A percentile compares a stretch with the other conserved stretches of the same genome.
Evolutionary conservation across 2,888 invertebrate species (phyloP).

Genomic region (Scaptomyza caliginosa): DNA sequence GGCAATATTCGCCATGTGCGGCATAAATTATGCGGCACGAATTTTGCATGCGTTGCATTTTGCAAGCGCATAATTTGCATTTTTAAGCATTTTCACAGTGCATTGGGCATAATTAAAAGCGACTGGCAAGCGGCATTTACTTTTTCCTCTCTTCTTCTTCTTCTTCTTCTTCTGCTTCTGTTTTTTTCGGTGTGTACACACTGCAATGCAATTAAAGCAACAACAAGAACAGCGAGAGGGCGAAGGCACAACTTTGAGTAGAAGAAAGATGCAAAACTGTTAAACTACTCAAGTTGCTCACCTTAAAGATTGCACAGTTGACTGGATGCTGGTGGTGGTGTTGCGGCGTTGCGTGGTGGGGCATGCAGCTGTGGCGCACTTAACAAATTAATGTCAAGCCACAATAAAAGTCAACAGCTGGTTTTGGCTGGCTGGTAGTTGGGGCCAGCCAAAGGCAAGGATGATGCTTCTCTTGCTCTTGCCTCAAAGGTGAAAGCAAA

Average conservation of each 20-base stretch:
- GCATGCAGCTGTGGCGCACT: slow-evolving; percentile 61
- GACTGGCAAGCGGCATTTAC: slow-evolving; percentile 19
- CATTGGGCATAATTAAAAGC: slow-evolving; percentile 74
- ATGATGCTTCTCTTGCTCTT: background rate
- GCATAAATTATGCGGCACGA: slow-evolving; percentile 68
- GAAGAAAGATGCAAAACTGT: slow-evolving; percentile 1
- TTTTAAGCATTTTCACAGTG: slow-evolving; percentile 75
- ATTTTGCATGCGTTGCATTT: slow-evolving; percentile 73
- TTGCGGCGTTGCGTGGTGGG: background rate
- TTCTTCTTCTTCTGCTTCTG: background rate
- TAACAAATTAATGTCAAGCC: slow-evolving; percentile 79
- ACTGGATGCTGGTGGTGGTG: slow-evolving; percentile 19
- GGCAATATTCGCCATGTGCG: slow-evolving; percentile 30
- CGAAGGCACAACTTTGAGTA: background rate
- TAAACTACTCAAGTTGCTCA: slow-evolving; percentile 40
- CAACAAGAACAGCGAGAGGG: slow-evolving; percentile 4
- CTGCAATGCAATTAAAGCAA: slow-evolving; percentile 59
- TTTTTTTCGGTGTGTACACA: slow-evolving; percentile 39
- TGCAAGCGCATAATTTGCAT: slow-evolving; percentile 71
- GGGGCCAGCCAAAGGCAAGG: slow-evolving; percentile 29
- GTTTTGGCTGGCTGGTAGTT: slow-evolving; percentile 43
- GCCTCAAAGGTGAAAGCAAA: slow-evolving; percentile 42
- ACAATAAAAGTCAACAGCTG: slow-evolving; percentile 79
- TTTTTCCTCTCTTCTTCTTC: background rate
- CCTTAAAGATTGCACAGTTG: slow-evolving; percentile 57